Evolutionary conservation across 2,888 invertebrate genomes (phyloP).

Genomic region (Brachyopa scutellaris): DNA sequence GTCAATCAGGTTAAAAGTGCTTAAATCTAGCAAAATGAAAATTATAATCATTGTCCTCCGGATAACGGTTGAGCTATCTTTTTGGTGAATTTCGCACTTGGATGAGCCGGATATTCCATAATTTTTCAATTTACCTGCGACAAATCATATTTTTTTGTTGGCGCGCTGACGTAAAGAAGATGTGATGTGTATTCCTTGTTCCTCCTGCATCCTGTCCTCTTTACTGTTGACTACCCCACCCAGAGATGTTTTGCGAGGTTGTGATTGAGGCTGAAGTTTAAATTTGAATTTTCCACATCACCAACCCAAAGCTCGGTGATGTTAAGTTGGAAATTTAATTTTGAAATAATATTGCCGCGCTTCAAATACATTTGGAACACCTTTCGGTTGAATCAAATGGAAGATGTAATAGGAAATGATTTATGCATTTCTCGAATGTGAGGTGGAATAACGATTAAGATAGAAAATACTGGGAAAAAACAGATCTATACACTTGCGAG

Average conservation of each 20-base stretch:
- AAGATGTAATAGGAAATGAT: too few species aligned
- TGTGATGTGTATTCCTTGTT: conserved; percentile 24
- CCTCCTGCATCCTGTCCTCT: conserved; percentile 16
- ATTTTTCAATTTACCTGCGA: conserved; percentile 67
- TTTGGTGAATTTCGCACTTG: conserved; percentile 56
- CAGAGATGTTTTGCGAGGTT: not conserved
- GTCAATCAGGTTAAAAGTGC: conserved; percentile 41
- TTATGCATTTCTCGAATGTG: too few species aligned
- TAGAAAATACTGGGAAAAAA: too few species aligned
- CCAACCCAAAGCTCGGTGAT: conserved; percentile 27
- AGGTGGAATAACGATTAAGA: too few species aligned
- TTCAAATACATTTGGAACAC: too few species aligned
- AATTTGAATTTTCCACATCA: conserved; percentile 62
- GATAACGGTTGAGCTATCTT: conserved; percentile 51
- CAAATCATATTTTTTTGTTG: conserved; percentile 40
- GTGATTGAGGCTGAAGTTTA: conserved; percentile 19
- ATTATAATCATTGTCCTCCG: conserved; percentile 37
- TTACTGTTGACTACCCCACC: conserved; percentile 5
- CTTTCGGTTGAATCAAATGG: too few species aligned
- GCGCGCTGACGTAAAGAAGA: not conserved
- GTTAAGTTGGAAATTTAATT: conserved; percentile 62
- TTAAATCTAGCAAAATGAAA: conserved; percentile 51
- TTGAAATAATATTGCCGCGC: conserved; percentile 66
- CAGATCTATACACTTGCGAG: too few species aligned
- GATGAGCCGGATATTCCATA: conserved; percentile 66